Evolutionary conservation across 2,113 vertebrate species (phyloP).

Genomic region (Spea bombifrons): DNA sequence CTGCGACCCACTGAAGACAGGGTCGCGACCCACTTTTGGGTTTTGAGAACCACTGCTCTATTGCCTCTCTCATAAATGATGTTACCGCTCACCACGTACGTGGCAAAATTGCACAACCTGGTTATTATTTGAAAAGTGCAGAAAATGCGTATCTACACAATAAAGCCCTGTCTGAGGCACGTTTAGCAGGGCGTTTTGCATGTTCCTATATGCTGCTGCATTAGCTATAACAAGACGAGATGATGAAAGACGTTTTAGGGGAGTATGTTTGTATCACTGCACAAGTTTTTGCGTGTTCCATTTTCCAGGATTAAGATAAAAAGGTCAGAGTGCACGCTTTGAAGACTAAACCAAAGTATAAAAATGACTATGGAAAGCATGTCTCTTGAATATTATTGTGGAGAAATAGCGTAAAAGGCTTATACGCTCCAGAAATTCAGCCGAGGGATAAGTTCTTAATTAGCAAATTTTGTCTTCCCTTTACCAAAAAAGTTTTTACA

Average conservation of each 20-base stretch:
- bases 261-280: background rate
- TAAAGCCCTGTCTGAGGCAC: background rate
- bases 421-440: constrained; percentile 31
- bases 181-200: background rate
- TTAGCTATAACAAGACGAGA: background rate
- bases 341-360: constrained; percentile 13
- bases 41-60: too few relatives aligned
- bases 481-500: background rate
- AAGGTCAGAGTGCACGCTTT: constrained; percentile 12
- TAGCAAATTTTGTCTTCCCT: too few relatives aligned
- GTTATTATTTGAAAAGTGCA: background rate
- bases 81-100: too few relatives aligned
- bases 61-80: too few relatives aligned
- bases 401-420: constrained; percentile 30
- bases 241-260: background rate
- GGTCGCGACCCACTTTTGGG: too few relatives aligned
- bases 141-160: background rate
- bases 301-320: background rate
- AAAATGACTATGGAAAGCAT: background rate
- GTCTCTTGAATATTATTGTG: constrained; percentile 12
- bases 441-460: constrained; percentile 41
- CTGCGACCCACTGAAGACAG: too few relatives aligned
- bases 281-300: background rate
- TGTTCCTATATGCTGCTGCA: background rate
- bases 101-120: too few relatives aligned